Conservation (phyloP, 1,140 invertebrate species). For the Phymastichus coffea region DNA sequence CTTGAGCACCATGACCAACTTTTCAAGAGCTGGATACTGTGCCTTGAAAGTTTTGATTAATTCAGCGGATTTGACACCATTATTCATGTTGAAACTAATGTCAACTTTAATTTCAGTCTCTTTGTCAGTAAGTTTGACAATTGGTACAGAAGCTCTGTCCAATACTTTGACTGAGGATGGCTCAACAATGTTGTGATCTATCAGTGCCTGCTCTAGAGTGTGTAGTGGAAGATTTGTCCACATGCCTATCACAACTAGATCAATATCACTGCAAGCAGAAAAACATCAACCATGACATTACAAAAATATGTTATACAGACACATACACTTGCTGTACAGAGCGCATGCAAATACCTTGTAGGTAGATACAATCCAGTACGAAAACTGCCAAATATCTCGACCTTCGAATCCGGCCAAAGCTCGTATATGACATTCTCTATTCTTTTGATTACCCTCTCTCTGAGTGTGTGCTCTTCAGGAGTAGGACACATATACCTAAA, state of each 20-base stretch:
- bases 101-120: slow-evolving; percentile 92
- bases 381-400: slow-evolving; percentile 95
- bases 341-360: slow-evolving; percentile 69
- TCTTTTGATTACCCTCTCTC: slow-evolving; percentile 81
- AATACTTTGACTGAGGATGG: slow-evolving; percentile 89
- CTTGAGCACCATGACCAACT: slow-evolving; percentile 95
- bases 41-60: slow-evolving; percentile 85
- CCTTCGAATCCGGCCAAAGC: slow-evolving; percentile 87
- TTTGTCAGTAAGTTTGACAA: slow-evolving; percentile 95
- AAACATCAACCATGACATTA: slow-evolving; percentile 2
- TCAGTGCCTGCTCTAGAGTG: slow-evolving; percentile 85
- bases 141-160: slow-evolving; percentile 96
- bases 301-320: background rate
- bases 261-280: slow-evolving; percentile 82
- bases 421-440: slow-evolving; percentile 84
- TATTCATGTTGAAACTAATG: slow-evolving; percentile 98
- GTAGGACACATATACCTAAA: slow-evolving; percentile 92
- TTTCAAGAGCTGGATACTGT: slow-evolving; percentile 83
- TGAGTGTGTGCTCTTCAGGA: slow-evolving; percentile 82
- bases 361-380: slow-evolving; percentile 92
- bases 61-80: slow-evolving; percentile 91
- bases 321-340: background rate
- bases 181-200: slow-evolving; percentile 86
- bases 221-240: slow-evolving; percentile 90
- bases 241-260: slow-evolving; percentile 93